Base-by-base conservation (phyloP, 2,797 vertebrate genomes). In the Chelidonichthys spinosus region DNA sequence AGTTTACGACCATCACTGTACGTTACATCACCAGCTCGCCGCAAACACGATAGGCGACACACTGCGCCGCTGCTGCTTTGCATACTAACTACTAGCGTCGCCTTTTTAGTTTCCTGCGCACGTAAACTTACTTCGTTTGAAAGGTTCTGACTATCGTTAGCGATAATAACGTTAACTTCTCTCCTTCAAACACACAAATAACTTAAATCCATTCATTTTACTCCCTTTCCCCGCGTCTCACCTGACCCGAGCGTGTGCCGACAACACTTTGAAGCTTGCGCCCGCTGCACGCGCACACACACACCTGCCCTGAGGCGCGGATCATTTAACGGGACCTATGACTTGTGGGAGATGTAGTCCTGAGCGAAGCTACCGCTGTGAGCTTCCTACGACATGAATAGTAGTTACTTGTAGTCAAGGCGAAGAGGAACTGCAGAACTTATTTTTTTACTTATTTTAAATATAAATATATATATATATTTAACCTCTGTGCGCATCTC, bases 281-380 rank as follows among this genome's bases (percentile, higher is more conserved):
- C 14, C 5, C 10, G 1, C 49, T 25, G 25, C 25, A 25, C 25
- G 25, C 25, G 25, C 25, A 25, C 25, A 25, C 25, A 2, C 61
- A 33, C 60, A 73, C 61, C 65, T 61, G 49, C 52, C 32, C 3
- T 17, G 0, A 8, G 25, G 1, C 40, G 6, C 33, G 11, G n/a
- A 1, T 39, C 9, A 37, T 10, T 44, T 8, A 54, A 35, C 0
- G 4, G 25, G 3, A 10, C 1, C 73, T 64, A 46, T 53, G 79
- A 43, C 50, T 64, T 61, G 11, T 84, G 76, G 76, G 79, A 61
- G 9, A 56, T 61, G 82, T 32, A 82, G 82, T 81, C 36, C 18
- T n/a, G 4, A 14, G 14, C 3, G 18, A 33, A 11, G 10, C 0
- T 7, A 15, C 13, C 9, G 3, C 10, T 1, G 2, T 11, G 3